These are phyloP conservation scores for Pantherophis guttatus DNA, from an alignment of 2,113 vertebrate species.

Conservation along the genomic window DNA sequence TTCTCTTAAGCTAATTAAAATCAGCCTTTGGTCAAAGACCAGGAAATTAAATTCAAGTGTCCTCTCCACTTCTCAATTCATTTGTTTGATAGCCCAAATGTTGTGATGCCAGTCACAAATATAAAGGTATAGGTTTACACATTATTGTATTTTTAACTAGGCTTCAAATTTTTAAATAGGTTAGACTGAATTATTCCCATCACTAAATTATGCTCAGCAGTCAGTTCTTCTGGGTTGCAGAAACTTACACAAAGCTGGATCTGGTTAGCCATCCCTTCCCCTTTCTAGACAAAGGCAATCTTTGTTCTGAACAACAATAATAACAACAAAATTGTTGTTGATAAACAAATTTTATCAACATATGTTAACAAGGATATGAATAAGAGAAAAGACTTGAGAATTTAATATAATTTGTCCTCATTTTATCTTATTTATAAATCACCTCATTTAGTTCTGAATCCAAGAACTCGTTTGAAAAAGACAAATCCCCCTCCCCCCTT, in stretches of 20 bases:
- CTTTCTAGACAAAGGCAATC: not conserved
- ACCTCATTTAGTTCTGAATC: conserved; percentile 30
- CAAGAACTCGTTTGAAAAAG: not conserved
- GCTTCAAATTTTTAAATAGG: not conserved
- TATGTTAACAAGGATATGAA: not conserved
- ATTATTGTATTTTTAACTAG: not conserved
- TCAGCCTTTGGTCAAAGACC: not conserved
- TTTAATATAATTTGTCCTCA: conserved; percentile 9
- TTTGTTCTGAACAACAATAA: not conserved
- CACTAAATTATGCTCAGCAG: not conserved
- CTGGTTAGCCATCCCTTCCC: not conserved
- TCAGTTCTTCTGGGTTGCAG: not conserved
- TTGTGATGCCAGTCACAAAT: not conserved
- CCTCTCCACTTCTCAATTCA: not conserved
- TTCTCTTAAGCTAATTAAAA: not conserved
- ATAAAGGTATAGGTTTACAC: not conserved
- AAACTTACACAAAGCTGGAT: not conserved
- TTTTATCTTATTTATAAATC: not conserved
- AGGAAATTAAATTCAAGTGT: not conserved
- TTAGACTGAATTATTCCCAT: not conserved
- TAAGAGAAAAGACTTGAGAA: conserved; percentile 12
- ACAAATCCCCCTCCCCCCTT: not conserved
- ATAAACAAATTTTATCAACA: no score
- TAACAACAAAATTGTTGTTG: no score
- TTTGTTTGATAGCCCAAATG: not conserved